Evolutionary conservation across 2,797 vertebrate species (phyloP), one percentile per base, ranked within the genome.

Genomic region (Nannoperca australis): DNA sequence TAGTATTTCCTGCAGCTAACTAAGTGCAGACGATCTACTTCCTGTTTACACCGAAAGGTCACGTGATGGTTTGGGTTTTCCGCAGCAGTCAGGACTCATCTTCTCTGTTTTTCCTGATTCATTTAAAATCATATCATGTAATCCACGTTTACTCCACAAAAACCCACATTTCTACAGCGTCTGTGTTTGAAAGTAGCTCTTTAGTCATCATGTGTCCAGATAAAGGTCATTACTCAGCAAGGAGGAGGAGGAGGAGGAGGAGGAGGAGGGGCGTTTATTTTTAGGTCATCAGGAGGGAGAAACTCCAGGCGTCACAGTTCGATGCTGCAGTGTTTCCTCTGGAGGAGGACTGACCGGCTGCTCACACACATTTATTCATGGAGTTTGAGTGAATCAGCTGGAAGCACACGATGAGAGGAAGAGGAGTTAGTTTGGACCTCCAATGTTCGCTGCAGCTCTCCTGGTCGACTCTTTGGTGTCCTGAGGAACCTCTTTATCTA

Each of bases 331-430:
- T 2, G 18, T 18, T 0, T 69, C 11, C 18, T n/a, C n/a, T 32
- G 13, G 70, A 20, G 47, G 66, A 56, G 30, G 68, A 42, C 17
- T 1, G 13, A 1, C 34, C n/a, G 76, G 60, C 68, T 58, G 66
- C 61, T 22, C 54, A 4, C 27, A 55, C 34, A 22, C 4, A 0
- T 2, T 30, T 24, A 83, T 61, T 79, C 78, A 83, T 13, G 4
- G 14, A 32, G 47, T 45, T 11, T 24, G 15, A 27, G 10, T 62
- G 49, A 76, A 56, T 78, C 62, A 61, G 40, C 54, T 17, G 18
- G 4, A 63, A 1, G 27, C 42, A 32, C 32, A 42, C 0, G 14
- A 32, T 13, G 50, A 34, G 53, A 7, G 2, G 11, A 5, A n/a
- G 18, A 22, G 11, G 36, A 40, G 56, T 18, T 10, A 3, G 0